phyloP scores from a whole-genome alignment of 2,113 vertebrate genomes.

The Petromus typicus region DNA sequence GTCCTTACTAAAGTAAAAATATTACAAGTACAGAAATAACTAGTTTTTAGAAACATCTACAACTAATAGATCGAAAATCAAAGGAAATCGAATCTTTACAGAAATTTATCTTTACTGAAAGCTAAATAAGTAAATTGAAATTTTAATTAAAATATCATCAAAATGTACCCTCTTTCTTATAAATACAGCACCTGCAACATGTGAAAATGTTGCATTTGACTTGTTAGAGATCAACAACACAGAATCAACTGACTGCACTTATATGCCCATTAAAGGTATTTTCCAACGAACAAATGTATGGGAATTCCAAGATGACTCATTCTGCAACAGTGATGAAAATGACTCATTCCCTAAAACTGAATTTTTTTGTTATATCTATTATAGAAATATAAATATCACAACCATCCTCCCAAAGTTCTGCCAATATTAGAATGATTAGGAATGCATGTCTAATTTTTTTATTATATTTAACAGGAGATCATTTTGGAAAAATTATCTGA shows the following conservation, averaged over 20 bases:
- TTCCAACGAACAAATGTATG: constrained; percentile 68
- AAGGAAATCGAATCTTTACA: constrained; percentile 62
- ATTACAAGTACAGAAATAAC: neutral
- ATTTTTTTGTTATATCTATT: constrained; percentile 69
- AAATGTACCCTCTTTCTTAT: constrained; percentile 69
- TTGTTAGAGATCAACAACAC: constrained; percentile 69
- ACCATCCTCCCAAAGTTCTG: constrained; percentile 65
- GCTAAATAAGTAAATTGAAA: constrained; percentile 73
- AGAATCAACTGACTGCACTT: constrained; percentile 71
- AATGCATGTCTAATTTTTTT: constrained; percentile 54
- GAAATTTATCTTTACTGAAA: constrained; percentile 68
- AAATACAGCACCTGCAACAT: constrained; percentile 80
- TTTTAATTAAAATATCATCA: constrained; percentile 82
- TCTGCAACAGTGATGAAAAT: constrained; percentile 75
- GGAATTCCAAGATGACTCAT: constrained; percentile 68
- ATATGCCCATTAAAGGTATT: constrained; percentile 71
- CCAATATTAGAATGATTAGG: constrained; percentile 65
- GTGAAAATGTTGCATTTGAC: constrained; percentile 76
- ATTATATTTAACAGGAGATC: constrained; percentile 70
- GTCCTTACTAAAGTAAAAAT: neutral
- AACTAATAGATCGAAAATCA: constrained; percentile 38
- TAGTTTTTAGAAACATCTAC: neutral
- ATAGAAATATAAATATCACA: constrained; percentile 69
- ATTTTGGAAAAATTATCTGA: constrained; percentile 77
- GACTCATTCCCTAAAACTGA: constrained; percentile 69